Base-by-base conservation (phyloP, 92 coral and sea anemone genomes). In the Scolanthus callimorphus region DNA sequence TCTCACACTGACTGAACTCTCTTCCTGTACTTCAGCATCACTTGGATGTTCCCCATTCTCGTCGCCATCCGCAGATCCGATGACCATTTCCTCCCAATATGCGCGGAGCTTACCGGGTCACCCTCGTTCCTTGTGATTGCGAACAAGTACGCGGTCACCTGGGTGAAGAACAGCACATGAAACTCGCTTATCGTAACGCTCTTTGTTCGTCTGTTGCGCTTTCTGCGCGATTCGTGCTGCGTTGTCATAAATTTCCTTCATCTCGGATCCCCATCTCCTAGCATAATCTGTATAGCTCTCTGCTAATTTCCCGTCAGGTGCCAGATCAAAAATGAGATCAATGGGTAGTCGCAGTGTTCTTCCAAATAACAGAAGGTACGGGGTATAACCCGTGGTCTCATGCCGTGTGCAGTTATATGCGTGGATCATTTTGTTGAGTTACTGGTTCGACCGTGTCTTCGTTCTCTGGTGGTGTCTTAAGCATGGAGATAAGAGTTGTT, bases 401-500 rank as follows among this genome's bases (percentile, higher is more conserved):
- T 28, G 45, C 25, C 48, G 19, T 57, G 45, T 57, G 48, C 63
- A 57, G 24, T 57, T 57, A 28, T 57, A 57, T 6, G 63, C 63
- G 25, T 31, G 50, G 23, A 30, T 57, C 47, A 57, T 28, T 51
- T 57, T 57, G 51, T 57, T 28, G 3, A 57, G 48, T 2, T 52
- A 57, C 52, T 46, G 11, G 17, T 46, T 21, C 52, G 11, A 46
- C 52, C 22, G 8, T 11, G 52, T 6, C 52, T 27, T 57, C 63
- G 3, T 31, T 21, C 11, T 28, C 20, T 57, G 22, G 48, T 4
- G 30, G 63, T 28, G 47, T 57, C 48, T 31, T 57, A 2, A 57
- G 63, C 63, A 57, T 57, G 2, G 63, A 57, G 11, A 57, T 17
- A 19, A 57, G 63, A 2, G 63, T 57, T 23, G 51, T 57, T 57